A percentile compares a stretch with the other conserved stretches of the same genome.
These are phyloP conservation scores for Psittacus erithacus DNA, from an alignment of 2,113 vertebrate species.

Conservation along the genomic window DNA sequence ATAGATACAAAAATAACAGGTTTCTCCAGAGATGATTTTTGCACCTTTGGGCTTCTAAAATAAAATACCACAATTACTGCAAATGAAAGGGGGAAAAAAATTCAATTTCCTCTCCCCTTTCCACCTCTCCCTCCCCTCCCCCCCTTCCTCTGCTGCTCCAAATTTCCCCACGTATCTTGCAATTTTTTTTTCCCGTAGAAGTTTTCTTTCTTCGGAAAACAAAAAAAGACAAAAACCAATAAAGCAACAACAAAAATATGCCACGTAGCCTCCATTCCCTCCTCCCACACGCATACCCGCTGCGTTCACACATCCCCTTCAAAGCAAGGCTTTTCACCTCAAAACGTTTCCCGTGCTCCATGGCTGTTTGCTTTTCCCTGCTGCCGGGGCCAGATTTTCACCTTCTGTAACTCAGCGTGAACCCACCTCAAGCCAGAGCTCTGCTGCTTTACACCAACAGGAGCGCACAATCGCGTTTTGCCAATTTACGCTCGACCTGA, in stretches of 20 bases:
- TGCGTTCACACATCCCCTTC: neutral
- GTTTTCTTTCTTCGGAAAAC: slow-evolving; percentile 14
- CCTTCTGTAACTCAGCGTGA: slow-evolving; percentile 11
- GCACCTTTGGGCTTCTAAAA: slow-evolving; percentile 69
- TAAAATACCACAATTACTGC: slow-evolving; percentile 38
- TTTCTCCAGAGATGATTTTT: slow-evolving; percentile 69
- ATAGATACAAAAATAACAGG: slow-evolving; percentile 71
- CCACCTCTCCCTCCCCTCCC: neutral
- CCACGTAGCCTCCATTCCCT: neutral
- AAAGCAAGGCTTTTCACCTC: slow-evolving; percentile 45
- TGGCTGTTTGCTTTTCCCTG: slow-evolving; percentile 28
- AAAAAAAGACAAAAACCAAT: neutral
- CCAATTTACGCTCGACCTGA: neutral
- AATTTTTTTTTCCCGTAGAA: neutral
- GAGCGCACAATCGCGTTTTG: neutral
- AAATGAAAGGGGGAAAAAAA: slow-evolving; percentile 15
- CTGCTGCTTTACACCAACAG: neutral
- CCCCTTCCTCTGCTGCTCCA: neutral
- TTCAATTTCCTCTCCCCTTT: neutral
- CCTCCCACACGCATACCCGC: neutral
- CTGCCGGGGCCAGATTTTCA: slow-evolving; percentile 31
- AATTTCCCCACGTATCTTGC: neutral
- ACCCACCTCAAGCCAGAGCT: slow-evolving; percentile 18
- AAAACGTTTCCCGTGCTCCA: neutral
- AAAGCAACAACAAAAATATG: neutral